Evolutionary conservation across 2,888 invertebrate genomes (phyloP).

Genomic region (Kryphioiulus occultus): DNA sequence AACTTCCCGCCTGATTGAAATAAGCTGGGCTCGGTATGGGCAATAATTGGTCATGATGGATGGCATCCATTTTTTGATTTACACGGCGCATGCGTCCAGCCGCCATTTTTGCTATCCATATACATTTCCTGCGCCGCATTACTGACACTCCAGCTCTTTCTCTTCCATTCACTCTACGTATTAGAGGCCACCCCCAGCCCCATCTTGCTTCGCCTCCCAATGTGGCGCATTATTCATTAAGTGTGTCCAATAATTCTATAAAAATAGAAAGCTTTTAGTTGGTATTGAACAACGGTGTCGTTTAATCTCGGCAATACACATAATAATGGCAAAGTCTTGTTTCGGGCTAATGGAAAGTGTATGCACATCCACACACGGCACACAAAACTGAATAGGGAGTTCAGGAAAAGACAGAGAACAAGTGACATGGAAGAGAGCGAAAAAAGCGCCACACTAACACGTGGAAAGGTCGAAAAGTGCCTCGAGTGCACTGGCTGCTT

Average conservation of each 20-base stretch:
- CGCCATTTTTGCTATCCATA: slow-evolving; percentile 41
- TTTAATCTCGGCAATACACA: slow-evolving; percentile 52
- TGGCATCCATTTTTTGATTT: slow-evolving; percentile 22
- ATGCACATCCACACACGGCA: slow-evolving; percentile 50
- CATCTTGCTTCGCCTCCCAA: slow-evolving; percentile 8
- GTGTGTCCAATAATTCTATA: slow-evolving; percentile 53
- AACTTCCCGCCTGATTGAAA: slow-evolving; percentile 27
- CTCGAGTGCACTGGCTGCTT: neutral
- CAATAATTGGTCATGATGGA: slow-evolving; percentile 37
- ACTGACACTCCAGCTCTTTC: slow-evolving; percentile 25
- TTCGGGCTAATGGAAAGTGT: slow-evolving; percentile 51
- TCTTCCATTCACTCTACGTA: slow-evolving; percentile 38
- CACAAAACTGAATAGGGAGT: slow-evolving; percentile 43
- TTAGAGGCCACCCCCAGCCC: slow-evolving; percentile 11
- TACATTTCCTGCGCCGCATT: slow-evolving; percentile 10
- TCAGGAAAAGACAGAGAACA: slow-evolving; percentile 49
- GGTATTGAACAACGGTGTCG: slow-evolving; percentile 53
- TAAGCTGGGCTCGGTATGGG: neutral
- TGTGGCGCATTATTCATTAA: slow-evolving; percentile 52
- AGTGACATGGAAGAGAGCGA: slow-evolving; percentile 36
- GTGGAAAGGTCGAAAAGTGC: slow-evolving; percentile 40
- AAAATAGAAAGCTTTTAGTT: slow-evolving; percentile 53
- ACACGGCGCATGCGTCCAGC: neutral
- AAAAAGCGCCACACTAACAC: slow-evolving; percentile 26
- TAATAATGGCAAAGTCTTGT: slow-evolving; percentile 53